Evolutionary conservation across 2,113 vertebrate species (phyloP), one percentile per base, ranked within the genome.

Genomic region (Megaptera novaeangliae): DNA sequence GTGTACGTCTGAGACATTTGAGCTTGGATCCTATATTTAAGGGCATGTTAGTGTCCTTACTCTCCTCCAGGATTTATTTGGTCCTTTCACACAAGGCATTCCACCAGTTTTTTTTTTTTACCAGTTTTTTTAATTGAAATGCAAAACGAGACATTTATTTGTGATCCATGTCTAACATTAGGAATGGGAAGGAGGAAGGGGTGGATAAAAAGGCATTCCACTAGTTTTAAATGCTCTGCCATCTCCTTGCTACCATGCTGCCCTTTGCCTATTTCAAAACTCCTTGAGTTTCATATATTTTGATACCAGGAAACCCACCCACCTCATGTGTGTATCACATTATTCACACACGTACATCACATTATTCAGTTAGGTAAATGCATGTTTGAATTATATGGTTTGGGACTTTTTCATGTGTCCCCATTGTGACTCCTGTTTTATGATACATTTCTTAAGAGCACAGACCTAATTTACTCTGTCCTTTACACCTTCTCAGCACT

Each of bases 61-160:
- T 92, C 6, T 88, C 71, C 46, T 91, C 44, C 39, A 93, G 20
- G 39, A 2, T 91, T 91, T 44, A 18, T 49, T 91, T 57, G 4
- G 10, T 75, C 8, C n/a, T 91, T 75, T 77, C 27, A n/a, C 74
- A 34, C 6, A 78, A 83, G 20, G 2, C 17, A 81, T 85, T 41
- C 21, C 17, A 44, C 13, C 18, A 78, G 75, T 36, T 78, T 78
- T 11, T 27, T 55, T 55, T 8, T 55, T 55, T 20, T 13, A 21
- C 55, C 55, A 57, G 55, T 57, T 57, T 57, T 57, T n/a, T 78
- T 14, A 78, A 94, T 90, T 97, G 96, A 97, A 97, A 96, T 98
- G 96, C 95, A 97, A 97, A 96, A 96, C 3, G 64, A 98, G 95
- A 96, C 97, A 98, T 97, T 97, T 94, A 88, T 92, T 94, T 97